Evolutionary conservation across 1,140 invertebrate species (phyloP).

Genomic region (Ceratitis capitata): DNA sequence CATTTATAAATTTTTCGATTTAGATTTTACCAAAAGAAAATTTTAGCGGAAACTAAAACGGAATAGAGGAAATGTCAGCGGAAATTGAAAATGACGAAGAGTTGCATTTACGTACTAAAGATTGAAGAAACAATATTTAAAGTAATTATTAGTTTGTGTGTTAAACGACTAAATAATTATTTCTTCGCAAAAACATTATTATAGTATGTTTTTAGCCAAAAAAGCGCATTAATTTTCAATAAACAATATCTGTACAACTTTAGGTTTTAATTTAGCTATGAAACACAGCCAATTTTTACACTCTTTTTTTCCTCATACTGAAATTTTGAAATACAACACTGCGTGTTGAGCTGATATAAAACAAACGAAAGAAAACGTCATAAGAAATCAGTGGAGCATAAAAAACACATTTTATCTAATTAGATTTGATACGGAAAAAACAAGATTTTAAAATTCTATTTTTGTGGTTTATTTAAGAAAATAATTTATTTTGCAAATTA

Average conservation of each 20-base stretch:
- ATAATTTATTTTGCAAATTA: background rate
- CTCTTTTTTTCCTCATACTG: background rate
- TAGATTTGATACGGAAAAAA: slow-evolving; percentile 3
- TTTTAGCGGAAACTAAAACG: background rate
- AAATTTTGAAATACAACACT: background rate
- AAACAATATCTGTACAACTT: background rate
- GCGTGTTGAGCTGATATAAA: background rate
- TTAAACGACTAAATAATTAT: background rate
- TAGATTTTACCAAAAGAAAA: too few relatives aligned
- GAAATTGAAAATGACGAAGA: background rate
- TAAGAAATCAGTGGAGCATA: background rate
- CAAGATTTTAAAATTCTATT: background rate
- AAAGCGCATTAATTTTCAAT: background rate
- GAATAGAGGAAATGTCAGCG: background rate
- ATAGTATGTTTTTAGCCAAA: background rate
- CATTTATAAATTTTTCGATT: too few relatives aligned
- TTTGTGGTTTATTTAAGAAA: background rate
- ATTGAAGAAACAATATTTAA: too few relatives aligned
- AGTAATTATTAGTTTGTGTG: background rate
- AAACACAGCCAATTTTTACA: background rate
- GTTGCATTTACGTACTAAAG: background rate
- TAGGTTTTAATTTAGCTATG: background rate
- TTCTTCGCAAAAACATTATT: background rate
- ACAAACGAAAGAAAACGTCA: background rate
- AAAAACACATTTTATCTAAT: slow-evolving; percentile 22